Conservation (phyloP, 23 tunicate genomes). For the Trididemnum clinides region DNA sequence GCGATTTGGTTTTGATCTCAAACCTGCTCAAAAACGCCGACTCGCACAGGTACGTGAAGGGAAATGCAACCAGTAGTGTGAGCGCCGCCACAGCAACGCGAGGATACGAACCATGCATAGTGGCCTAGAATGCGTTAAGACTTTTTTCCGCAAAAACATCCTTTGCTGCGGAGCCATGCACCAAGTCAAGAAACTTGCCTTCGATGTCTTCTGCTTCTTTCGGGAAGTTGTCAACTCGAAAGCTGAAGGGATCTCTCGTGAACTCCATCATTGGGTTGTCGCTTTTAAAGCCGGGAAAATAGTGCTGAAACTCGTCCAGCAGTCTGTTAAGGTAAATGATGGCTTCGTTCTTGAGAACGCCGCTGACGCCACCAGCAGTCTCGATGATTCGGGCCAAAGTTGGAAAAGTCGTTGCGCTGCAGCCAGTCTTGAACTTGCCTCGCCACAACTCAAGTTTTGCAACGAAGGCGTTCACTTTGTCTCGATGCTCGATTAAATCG, state of each 20-base stretch:
- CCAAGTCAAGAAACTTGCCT: no score
- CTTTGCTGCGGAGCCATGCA: conserved; percentile 38
- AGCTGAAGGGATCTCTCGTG: no score
- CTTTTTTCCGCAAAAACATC: conserved; percentile 2
- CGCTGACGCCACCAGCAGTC: conserved; percentile 39
- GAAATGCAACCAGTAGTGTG: conserved; percentile 30
- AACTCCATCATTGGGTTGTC: no score
- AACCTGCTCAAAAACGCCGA: neutral
- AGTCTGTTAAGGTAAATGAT: neutral
- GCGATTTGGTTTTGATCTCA: neutral
- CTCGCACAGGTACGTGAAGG: conserved; percentile 8
- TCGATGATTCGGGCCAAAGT: conserved; percentile 32
- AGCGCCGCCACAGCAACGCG: no score
- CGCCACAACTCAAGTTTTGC: conserved; percentile 1
- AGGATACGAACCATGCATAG: neutral
- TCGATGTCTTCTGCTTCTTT: no score
- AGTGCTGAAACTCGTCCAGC: neutral
- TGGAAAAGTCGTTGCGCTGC: conserved; percentile 38
- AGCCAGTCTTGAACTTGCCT: conserved; percentile 24
- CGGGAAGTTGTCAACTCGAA: no score
- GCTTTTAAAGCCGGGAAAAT: neutral
- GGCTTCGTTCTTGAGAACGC: conserved; percentile 18
- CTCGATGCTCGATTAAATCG: conserved; percentile 9
- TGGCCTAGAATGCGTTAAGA: neutral
- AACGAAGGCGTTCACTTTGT: neutral